phyloP scores from a whole-genome alignment of 2,113 vertebrate species.

The Saimiri boliviensis region DNA sequence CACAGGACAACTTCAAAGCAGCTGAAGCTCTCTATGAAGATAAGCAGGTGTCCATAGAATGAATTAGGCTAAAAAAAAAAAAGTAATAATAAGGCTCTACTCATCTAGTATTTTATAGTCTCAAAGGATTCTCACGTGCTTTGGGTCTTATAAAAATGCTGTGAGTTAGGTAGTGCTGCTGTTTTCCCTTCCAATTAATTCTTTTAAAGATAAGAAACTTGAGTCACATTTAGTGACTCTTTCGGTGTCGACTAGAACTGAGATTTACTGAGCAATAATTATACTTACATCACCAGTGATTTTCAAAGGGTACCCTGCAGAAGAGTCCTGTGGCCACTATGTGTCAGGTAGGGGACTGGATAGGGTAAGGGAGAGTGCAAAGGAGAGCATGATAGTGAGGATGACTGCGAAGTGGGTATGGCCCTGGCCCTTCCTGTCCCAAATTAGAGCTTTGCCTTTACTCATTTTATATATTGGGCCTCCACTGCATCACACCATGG shows the following conservation, averaged over 20 bases:
- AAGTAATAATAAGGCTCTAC: not conserved
- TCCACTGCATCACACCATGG: not conserved
- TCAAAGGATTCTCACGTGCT: not conserved
- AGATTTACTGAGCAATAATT: not conserved
- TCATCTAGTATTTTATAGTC: not conserved
- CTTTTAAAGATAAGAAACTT: not conserved
- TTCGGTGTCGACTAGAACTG: not conserved
- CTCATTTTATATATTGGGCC: not conserved
- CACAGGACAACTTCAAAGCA: constrained; percentile 31
- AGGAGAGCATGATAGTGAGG: not conserved
- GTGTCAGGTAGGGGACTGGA: not conserved
- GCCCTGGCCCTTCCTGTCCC: not conserved
- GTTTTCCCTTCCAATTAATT: not conserved
- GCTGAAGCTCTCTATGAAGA: not conserved
- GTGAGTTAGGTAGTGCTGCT: not conserved
- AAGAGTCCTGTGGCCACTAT: not conserved
- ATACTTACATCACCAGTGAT: not conserved
- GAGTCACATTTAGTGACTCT: not conserved
- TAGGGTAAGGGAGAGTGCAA: not conserved
- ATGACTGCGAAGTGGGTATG: not conserved
- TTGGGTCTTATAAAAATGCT: not conserved
- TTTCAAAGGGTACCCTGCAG: not conserved
- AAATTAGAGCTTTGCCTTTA: not conserved
- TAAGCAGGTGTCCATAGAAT: not conserved
- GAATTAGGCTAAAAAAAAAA: not conserved